These are phyloP conservation scores for Drosophila murphyi DNA, from an alignment of 1,140 invertebrate species.

Conservation along the genomic window DNA sequence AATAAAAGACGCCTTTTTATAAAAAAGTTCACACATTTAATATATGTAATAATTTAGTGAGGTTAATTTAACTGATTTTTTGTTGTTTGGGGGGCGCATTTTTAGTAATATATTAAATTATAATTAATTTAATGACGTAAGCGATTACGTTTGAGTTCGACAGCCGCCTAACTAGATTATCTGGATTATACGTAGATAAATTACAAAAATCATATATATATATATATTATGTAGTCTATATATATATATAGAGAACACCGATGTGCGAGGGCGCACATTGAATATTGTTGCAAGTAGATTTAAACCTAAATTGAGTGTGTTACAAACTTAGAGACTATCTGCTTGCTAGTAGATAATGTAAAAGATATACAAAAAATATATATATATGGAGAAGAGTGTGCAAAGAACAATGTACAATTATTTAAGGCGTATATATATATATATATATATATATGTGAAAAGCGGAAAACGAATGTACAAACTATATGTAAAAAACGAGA, in stretches of 20 bases:
- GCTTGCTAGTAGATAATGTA: slow-evolving; percentile 48
- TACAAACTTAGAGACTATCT: slow-evolving; percentile 15
- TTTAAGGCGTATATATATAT: slow-evolving; percentile 24
- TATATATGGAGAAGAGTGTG: slow-evolving; percentile 25
- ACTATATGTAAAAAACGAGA: slow-evolving; percentile 52
- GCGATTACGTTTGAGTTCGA: slow-evolving; percentile 33
- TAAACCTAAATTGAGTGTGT: slow-evolving; percentile 17
- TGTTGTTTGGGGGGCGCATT: background rate
- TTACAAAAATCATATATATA: slow-evolving; percentile 1
- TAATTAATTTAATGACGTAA: slow-evolving; percentile 10
- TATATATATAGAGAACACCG: slow-evolving; percentile 25
- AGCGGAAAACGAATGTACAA: slow-evolving; percentile 62
- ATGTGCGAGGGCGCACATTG: slow-evolving; percentile 19
- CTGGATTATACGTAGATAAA: slow-evolving; percentile 22
- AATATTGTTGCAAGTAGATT: slow-evolving; percentile 3
- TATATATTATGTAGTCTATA: slow-evolving; percentile 8
- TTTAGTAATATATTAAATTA: slow-evolving; percentile 12
- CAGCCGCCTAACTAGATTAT: slow-evolving; percentile 35
- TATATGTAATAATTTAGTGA: slow-evolving; percentile 39
- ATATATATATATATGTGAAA: slow-evolving; percentile 15
- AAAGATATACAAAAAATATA: slow-evolving; percentile 75
- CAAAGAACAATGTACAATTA: slow-evolving; percentile 30
- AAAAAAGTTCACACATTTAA: slow-evolving; percentile 43
- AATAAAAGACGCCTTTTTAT: slow-evolving; percentile 1
- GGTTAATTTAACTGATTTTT: slow-evolving; percentile 32